These are phyloP conservation scores for Iselma pallidipennis DNA, from an alignment of 2,888 invertebrate genomes.

Conservation along the genomic window DNA sequence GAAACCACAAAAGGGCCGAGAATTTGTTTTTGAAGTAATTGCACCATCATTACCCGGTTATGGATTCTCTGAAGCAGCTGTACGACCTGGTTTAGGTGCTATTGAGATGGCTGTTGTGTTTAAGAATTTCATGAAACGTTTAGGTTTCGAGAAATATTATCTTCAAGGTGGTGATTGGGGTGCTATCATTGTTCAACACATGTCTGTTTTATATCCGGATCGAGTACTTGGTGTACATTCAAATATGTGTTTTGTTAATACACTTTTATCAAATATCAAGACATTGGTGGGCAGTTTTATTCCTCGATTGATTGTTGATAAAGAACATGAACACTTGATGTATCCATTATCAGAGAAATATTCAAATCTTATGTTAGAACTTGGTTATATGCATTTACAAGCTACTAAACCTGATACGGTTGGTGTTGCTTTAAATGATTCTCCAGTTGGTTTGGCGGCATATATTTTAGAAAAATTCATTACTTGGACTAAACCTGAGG, in stretches of 20 bases:
- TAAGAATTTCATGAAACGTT: conserved; percentile 69
- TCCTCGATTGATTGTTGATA: conserved; percentile 62
- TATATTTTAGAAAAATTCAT: conserved; percentile 91
- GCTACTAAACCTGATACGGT: conserved; percentile 88
- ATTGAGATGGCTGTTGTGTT: conserved; percentile 64
- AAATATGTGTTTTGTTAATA: conserved; percentile 56
- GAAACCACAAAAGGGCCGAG: conserved; percentile 56
- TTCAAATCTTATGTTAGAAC: conserved; percentile 57
- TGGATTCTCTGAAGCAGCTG: conserved; percentile 55
- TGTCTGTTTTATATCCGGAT: conserved; percentile 68
- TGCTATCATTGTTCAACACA: conserved; percentile 61
- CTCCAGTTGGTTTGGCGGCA: conserved; percentile 84
- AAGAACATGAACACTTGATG: conserved; percentile 57
- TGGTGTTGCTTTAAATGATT: conserved; percentile 71
- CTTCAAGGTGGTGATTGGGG: conserved; percentile 88
- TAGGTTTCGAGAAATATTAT: conserved; percentile 70
- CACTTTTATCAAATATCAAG: conserved; percentile 49
- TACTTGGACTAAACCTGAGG: conserved; percentile 67
- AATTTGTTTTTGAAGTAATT: conserved; percentile 69
- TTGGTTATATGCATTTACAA: conserved; percentile 75
- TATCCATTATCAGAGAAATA: conserved; percentile 59
- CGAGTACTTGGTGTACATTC: conserved; percentile 62
- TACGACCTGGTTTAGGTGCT: conserved; percentile 65
- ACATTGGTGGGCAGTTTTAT: conserved; percentile 57
- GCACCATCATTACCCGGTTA: conserved; percentile 61